Evolutionary conservation across 2,797 vertebrate species (phyloP).

Genomic region (Ispidina lecontei): DNA sequence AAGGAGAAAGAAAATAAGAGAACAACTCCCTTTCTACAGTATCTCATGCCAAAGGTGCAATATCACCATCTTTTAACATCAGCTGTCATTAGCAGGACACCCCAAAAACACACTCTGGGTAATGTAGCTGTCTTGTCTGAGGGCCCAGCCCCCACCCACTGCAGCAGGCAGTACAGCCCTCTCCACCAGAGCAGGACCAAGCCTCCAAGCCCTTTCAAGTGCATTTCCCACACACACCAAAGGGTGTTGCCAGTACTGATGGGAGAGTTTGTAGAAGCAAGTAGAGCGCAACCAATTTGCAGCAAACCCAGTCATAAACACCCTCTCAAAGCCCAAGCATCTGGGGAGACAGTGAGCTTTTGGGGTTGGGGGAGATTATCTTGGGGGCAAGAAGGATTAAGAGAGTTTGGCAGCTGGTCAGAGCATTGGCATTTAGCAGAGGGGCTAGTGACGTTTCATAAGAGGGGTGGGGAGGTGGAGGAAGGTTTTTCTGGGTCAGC

Average conservation of each 20-base stretch:
- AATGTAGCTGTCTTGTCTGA: background rate
- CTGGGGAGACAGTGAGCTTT: slow-evolving; percentile 30
- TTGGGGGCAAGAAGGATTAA: slow-evolving; percentile 32
- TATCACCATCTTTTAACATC: slow-evolving; percentile 28
- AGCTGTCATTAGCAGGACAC: slow-evolving; percentile 34
- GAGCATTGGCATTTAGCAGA: slow-evolving; percentile 7
- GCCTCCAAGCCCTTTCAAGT: slow-evolving; percentile 1
- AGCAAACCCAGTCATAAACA: background rate
- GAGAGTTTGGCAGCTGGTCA: slow-evolving; percentile 52
- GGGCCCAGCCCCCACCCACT: background rate
- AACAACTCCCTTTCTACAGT: background rate
- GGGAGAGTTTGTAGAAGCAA: background rate
- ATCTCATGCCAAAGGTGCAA: background rate
- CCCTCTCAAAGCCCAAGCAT: background rate
- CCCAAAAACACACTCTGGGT: background rate
- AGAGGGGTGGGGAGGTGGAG: background rate
- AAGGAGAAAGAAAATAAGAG: background rate
- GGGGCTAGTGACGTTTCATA: background rate
- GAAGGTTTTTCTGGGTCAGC: slow-evolving; percentile 64
- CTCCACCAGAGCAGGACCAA: background rate
- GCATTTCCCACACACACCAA: background rate
- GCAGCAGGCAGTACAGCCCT: background rate
- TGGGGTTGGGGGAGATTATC: slow-evolving; percentile 54
- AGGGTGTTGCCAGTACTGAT: slow-evolving; percentile 29
- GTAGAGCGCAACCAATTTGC: background rate